Evolutionary conservation across 1,140 invertebrate species (phyloP), one percentile per base, ranked within the genome.

Genomic region (Chionoecetes opilio): DNA sequence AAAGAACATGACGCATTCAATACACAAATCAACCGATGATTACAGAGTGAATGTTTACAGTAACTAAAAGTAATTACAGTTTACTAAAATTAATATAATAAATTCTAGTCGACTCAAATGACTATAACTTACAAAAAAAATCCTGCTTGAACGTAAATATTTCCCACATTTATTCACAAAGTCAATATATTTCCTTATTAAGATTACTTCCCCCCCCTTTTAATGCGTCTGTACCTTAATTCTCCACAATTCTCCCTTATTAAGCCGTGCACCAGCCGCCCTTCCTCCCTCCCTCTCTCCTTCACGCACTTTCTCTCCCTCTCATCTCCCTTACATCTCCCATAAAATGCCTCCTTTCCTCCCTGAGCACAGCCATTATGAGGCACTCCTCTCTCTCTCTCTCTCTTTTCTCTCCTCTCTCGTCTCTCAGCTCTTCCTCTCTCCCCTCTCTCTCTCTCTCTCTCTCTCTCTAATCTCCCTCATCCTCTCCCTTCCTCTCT

Each of bases 381-480:
- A 75, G 63, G 21, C 21, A 75, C 63, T 75, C n/a, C 63, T 75
- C 63, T 75, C 86, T 88, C 86, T 88, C 86, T 88, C 86, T 88
- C 86, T 38, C 86, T 34, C n/a, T 88, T 11, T 34, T 34, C n/a
- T 29, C 29, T 34, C 26, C 53, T 75, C 63, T 75, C 46, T 53
- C 46, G n/a, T 53, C 46, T 53, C 63, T 75, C 63, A n/a, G n/a
- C 63, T 75, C 63, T 75, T 26, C n/a, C 63, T 75, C 63, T 75
- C 63, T 75, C 63, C n/a, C n/a, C 63, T 75, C 63, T 75, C 63
- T 75, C 63, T 75, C 63, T 75, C 63, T 75, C 63, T 75, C 87
- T 89, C 87, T 87, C 86, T 87, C 38, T 26, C 34, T 34, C 21
- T 87, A 87, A 32, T 41, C 86, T 41, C 86, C 86, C 85, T 87